Evolutionary conservation across 2,113 vertebrate genomes (phyloP), one percentile per base, ranked within the genome.

Genomic region (Martes martes): DNA sequence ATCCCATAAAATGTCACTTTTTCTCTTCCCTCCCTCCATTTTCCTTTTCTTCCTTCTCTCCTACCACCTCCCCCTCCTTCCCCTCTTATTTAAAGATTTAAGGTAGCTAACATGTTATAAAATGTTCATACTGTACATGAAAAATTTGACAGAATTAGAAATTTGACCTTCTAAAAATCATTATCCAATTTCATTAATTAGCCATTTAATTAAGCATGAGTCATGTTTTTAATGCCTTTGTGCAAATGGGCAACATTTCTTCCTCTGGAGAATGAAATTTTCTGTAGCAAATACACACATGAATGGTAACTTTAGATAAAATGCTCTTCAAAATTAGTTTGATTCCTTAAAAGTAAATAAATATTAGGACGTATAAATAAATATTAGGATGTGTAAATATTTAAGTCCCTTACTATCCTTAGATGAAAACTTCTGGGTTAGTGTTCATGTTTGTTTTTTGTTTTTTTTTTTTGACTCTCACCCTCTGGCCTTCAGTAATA

Each of bases 291-390:
- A 82, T 8, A 63, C 11, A 67, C 33, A 52, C 3, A n/a, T 42
- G 36, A 61, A 86, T 83, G 18, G 61, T 90, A 82, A 11, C 2
- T 71, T 97, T 39, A 90, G 26, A 36, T 39, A 63, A 63, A 85
- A n/a, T 47, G 13, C 4, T 96, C 42, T 95, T 90, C 71, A 95
- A 93, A 89, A 89, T 39, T 88, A 18, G 1, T 76, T 87, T 85
- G 78, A 55, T 67, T 91, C 23, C 9, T 94, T 96, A 88, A 96
- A 92, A 59, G 7, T 7, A 94, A 95, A 80, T 69, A 24, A 91
- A 76, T 18, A 78, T 15, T 63, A 2, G 1, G 31, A 10, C 28
- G 31, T 86, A 9, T 50, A 78, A 82, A 67, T 87, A 79, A 91
- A 69, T 15, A 78, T 15, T 63, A 2, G 1, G 31, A 10, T n/a